Percentiles rank a stretch among this genome's conserved stretches.
Evolutionary conservation across 2,888 invertebrate genomes (phyloP).

Genomic region (Gymnoscelis rufifasciata): DNA sequence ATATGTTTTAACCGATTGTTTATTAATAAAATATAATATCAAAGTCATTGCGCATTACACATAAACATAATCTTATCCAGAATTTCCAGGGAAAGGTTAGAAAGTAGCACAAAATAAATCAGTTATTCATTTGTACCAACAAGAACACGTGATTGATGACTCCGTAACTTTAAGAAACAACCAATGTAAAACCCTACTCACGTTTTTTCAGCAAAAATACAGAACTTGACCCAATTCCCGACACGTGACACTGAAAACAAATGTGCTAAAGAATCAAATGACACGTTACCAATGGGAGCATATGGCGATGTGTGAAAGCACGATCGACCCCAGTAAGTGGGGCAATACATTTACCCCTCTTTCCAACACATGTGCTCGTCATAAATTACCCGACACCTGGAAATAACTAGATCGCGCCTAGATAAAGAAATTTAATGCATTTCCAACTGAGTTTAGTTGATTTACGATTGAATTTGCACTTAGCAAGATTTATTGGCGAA

Average conservation of each 20-base stretch:
- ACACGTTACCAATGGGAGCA: constrained; percentile 18
- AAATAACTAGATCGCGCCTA: constrained; percentile 61
- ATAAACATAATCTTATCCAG: neutral
- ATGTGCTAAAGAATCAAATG: constrained; percentile 18
- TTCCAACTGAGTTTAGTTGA: constrained; percentile 43
- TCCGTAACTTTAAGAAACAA: neutral
- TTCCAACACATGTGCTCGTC: constrained; percentile 57
- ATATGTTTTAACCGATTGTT: too few species aligned
- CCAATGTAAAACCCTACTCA: constrained; percentile 7
- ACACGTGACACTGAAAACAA: constrained; percentile 17
- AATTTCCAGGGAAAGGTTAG: neutral
- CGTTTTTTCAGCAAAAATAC: constrained; percentile 13
- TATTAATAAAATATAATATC: too few species aligned
- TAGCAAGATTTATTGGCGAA: constrained; percentile 18
- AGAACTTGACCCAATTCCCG: constrained; percentile 16
- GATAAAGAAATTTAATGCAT: constrained; percentile 68
- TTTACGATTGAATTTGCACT: constrained; percentile 42
- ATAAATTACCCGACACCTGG: constrained; percentile 70
- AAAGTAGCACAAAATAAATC: neutral
- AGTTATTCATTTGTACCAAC: neutral
- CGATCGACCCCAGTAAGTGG: constrained; percentile 59
- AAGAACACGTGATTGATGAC: constrained; percentile 2
- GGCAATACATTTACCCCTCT: constrained; percentile 64
- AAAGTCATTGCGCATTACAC: neutral
- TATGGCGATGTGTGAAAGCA: constrained; percentile 44